A percentile compares a stretch with the other conserved stretches of the same genome.
These are phyloP conservation scores for Hypsibius dujardini DNA, from an alignment of 1,140 invertebrate species.

Conservation along the genomic window DNA sequence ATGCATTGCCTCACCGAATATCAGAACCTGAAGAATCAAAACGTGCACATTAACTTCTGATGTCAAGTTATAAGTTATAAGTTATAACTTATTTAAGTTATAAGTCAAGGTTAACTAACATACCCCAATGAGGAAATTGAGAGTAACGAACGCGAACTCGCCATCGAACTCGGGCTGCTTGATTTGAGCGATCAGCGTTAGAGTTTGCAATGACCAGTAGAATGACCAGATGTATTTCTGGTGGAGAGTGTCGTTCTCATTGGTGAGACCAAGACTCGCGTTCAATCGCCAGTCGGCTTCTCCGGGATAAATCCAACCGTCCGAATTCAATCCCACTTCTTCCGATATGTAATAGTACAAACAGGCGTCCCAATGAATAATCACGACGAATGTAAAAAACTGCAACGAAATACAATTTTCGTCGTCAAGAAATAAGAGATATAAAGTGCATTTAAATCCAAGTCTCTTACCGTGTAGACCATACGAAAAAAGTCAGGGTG, in stretches of 20 bases:
- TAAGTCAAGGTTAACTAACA: too few species aligned
- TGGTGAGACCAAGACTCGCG: neutral
- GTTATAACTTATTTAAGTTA: too few species aligned
- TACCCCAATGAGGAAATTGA: constrained; percentile 65
- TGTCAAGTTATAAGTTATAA: too few species aligned
- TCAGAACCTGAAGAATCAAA: too few species aligned
- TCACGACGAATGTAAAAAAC: constrained; percentile 48
- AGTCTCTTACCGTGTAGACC: neutral
- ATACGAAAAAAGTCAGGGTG: constrained; percentile 77
- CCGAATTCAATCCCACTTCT: constrained; percentile 68
- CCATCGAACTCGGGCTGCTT: constrained; percentile 52
- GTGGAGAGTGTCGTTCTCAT: neutral
- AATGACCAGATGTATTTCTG: neutral
- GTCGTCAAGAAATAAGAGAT: neutral
- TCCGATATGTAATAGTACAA: constrained; percentile 81
- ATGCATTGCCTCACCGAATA: too few species aligned
- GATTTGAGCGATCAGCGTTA: constrained; percentile 10
- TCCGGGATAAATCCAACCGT: constrained; percentile 53
- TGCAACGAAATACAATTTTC: neutral
- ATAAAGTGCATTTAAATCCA: neutral
- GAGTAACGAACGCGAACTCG: constrained; percentile 70
- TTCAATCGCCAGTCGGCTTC: neutral
- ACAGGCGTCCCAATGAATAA: constrained; percentile 94
- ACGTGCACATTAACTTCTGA: too few species aligned
- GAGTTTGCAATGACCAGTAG: constrained; percentile 2